phyloP scores from a whole-genome alignment of 2,797 vertebrate genomes.

The Tadarida brasiliensis region DNA sequence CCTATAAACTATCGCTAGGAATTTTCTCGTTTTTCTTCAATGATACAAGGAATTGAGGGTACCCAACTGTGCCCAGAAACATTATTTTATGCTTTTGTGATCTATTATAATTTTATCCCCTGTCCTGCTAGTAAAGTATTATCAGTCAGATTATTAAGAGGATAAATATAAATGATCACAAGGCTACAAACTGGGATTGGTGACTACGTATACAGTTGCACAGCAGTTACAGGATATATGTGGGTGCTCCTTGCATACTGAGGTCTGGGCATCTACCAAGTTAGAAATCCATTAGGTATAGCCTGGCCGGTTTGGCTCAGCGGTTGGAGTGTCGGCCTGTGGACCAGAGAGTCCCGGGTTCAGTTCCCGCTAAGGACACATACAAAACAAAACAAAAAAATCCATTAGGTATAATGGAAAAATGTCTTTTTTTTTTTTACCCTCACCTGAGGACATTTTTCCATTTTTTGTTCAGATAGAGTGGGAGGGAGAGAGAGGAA shows the following conservation, averaged over 20 bases:
- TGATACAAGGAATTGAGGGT: neutral
- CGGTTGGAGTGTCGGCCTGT: no score
- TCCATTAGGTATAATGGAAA: no score
- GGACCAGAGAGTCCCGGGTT: no score
- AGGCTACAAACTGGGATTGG: neutral
- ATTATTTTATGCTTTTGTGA: neutral
- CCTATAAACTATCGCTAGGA: conserved; percentile 5
- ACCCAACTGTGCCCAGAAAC: neutral
- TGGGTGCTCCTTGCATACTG: neutral
- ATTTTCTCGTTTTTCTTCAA: conserved; percentile 22
- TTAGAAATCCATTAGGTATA: neutral
- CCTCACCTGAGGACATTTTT: no score
- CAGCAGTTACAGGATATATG: neutral
- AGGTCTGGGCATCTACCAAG: neutral
- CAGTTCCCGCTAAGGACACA: no score
- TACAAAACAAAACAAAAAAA: no score
- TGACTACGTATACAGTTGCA: neutral
- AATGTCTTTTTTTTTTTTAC: no score
- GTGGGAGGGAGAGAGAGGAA: no score
- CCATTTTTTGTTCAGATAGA: no score
- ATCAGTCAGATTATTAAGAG: neutral
- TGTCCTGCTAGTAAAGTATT: neutral
- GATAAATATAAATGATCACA: neutral
- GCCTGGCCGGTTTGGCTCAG: no score
- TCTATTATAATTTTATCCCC: neutral